Evolutionary conservation across 2,113 vertebrate genomes (phyloP), one percentile per base, ranked within the genome.

Genomic region (Leptodactylus fuscus): DNA sequence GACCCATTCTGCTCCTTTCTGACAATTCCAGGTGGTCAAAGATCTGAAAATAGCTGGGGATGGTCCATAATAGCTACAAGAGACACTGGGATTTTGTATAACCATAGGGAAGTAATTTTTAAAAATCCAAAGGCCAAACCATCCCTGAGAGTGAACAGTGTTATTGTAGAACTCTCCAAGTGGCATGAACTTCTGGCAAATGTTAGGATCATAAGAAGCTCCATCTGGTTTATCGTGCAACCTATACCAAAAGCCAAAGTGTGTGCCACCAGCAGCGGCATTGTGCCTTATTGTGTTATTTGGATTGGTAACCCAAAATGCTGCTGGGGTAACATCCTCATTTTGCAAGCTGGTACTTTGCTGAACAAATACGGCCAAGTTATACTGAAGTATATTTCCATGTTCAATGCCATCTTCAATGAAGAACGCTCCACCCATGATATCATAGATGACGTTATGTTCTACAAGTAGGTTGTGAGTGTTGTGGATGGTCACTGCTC

Each of bases 241-340:
- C 41, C 95, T 93, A 88, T 97, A 97, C 96, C 96, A 97, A 92
- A 95, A 97, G 18, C 96, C 96, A 11, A 97, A 97, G 88, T 97
- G 96, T 22, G 96, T 95, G 3, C 96, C 96, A 0, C 96, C 96
- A 0, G 95, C 96, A 0, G 94, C 96, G 0, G 87, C 91, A 22
- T 97, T 97, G 92, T 97, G 95, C 0, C 94, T 92, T 80, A 97
- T 88, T 76, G 92, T 94, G 89, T 97, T 97, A 89, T 96, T 94
- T 5, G 96, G 95, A 73, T 97, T 96, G 87, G 96, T 97, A 85
- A 97, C 94, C 96, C 96, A 97, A 90, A 92, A 97, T 53, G 92
- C 95, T 1, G 96, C 96, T 0, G 96, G 96, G 0, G 96, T 97
- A 77, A 97, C 91, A n/a, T 97, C 96, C 9, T 97, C 96, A 29